These are phyloP conservation scores for Muntiacus reevesi DNA, from an alignment of 2,113 vertebrate genomes.

Conservation along the genomic window DNA sequence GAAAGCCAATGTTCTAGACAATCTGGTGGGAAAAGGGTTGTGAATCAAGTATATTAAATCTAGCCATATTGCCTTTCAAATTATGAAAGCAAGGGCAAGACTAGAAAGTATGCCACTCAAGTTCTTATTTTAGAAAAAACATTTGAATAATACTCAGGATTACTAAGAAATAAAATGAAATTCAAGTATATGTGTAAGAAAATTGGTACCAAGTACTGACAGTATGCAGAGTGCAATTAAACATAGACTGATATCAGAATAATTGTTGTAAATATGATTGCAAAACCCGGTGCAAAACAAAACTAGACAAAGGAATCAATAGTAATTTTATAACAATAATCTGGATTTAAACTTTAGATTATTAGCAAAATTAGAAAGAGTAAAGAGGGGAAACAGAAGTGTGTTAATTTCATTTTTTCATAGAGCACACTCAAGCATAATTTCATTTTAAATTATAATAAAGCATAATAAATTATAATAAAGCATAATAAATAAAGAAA, in stretches of 20 bases:
- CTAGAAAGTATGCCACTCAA: neutral
- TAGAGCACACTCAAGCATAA: neutral
- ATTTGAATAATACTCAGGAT: neutral
- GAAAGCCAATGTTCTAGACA: neutral
- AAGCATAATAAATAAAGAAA: neutral
- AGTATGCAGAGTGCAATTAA: neutral
- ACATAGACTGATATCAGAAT: neutral
- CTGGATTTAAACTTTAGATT: neutral
- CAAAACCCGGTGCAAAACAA: neutral
- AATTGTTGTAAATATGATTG: neutral
- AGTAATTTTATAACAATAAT: neutral
- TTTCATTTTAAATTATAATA: neutral
- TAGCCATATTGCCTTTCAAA: neutral
- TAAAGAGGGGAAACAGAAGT: neutral
- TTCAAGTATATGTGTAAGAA: neutral
- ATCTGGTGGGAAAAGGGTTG: neutral
- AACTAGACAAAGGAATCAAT: neutral
- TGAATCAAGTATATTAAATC: neutral
- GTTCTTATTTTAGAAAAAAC: neutral
- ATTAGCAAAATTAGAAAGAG: neutral
- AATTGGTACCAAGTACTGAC: neutral
- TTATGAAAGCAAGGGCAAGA: neutral
- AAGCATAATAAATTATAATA: neutral
- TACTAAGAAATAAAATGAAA: neutral
- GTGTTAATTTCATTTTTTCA: neutral